Evolutionary conservation across 2,113 vertebrate species (phyloP).

Genomic region (Leucopsar rothschildi): DNA sequence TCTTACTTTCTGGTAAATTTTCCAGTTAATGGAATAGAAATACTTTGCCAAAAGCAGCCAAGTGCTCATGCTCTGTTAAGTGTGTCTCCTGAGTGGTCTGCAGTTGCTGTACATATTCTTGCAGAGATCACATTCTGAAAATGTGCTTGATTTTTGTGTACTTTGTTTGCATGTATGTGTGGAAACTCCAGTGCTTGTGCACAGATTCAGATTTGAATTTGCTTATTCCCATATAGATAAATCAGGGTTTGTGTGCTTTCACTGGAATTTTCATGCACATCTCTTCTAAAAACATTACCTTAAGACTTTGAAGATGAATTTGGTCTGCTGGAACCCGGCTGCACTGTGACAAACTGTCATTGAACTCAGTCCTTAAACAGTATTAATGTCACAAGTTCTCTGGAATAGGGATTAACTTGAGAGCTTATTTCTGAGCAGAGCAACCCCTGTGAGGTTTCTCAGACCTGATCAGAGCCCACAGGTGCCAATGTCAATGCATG

Average conservation of each 20-base stretch:
- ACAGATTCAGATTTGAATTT: conserved; percentile 11
- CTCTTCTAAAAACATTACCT: background rate
- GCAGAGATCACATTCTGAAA: conserved; percentile 18
- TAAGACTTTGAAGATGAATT: background rate
- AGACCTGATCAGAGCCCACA: background rate
- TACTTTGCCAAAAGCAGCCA: conserved; percentile 22
- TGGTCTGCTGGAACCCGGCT: background rate
- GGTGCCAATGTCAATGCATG: rapidly evolving
- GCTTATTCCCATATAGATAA: background rate
- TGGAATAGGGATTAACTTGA: background rate
- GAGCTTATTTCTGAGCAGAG: background rate
- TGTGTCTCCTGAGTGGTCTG: conserved; percentile 35
- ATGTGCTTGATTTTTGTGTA: conserved; percentile 21
- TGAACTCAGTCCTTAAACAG: background rate
- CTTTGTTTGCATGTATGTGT: conserved; percentile 42
- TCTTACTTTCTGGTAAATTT: conserved; percentile 8
- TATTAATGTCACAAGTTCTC: background rate
- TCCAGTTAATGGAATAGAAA: background rate
- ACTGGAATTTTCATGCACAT: conserved; percentile 42
- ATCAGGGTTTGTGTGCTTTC: conserved; percentile 20
- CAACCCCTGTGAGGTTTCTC: background rate
- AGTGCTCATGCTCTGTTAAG: conserved; percentile 11
- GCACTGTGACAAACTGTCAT: background rate
- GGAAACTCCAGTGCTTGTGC: conserved; percentile 37
- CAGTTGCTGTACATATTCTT: conserved; percentile 54